These are phyloP conservation scores for Podocnemis expansa DNA, from an alignment of 2,113 vertebrate species.

Conservation along the genomic window DNA sequence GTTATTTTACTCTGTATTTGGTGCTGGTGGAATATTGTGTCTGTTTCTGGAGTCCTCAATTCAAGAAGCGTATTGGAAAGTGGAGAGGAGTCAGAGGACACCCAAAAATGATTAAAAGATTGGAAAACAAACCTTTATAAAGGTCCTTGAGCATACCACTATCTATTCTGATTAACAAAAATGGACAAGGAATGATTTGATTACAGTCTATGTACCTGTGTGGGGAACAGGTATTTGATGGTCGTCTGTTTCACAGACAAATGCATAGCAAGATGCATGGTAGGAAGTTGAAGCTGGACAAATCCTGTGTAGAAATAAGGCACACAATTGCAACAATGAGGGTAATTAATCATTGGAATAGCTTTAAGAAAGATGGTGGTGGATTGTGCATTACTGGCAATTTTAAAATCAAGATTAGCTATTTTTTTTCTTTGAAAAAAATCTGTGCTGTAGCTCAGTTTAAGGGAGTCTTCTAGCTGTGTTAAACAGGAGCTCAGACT, in stretches of 20 bases:
- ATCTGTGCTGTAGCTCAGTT: background rate
- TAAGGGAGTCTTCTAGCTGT: background rate
- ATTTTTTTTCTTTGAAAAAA: background rate
- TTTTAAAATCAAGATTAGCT: background rate
- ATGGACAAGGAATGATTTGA: background rate
- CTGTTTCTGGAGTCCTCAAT: background rate
- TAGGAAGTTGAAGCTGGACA: background rate
- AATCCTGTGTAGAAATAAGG: background rate
- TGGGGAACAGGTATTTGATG: background rate
- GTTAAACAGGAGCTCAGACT: background rate
- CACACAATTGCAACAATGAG: no score
- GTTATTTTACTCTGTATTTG: background rate
- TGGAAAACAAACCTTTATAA: background rate
- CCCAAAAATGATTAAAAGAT: background rate
- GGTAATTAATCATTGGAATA: no score
- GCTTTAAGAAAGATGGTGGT: background rate
- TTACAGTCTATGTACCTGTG: background rate
- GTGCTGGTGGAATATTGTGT: background rate
- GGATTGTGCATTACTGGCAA: background rate
- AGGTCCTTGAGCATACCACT: background rate
- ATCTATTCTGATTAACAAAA: background rate
- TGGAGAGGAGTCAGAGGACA: background rate
- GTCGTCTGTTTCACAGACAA: no score
- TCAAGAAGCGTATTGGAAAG: background rate
- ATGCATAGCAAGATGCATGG: no score